Evolutionary conservation across 2,113 vertebrate species (phyloP).

Genomic region (Cyprinus carpio): DNA sequence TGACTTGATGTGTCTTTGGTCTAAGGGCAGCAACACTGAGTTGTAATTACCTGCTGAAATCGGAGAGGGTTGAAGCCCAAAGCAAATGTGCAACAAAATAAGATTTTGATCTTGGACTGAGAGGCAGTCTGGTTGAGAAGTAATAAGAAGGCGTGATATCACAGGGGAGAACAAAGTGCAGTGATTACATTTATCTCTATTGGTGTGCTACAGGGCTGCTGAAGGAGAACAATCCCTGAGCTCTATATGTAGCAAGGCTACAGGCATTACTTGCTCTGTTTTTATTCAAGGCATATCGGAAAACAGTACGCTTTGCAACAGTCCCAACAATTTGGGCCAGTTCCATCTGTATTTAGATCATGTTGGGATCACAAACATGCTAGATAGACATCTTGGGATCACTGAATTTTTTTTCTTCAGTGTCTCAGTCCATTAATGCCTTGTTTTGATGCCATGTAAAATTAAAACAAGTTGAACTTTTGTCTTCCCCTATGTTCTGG

Average conservation of each 20-base stretch:
- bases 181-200: conserved; percentile 78
- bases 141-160: conserved; percentile 71
- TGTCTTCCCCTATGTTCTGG: not conserved
- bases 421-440: not conserved
- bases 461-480: not conserved
- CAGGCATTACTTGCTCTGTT: conserved; percentile 47
- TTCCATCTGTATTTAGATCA: not conserved
- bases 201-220: conserved; percentile 67
- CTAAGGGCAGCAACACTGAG: conserved; percentile 7
- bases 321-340: not conserved
- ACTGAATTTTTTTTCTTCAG: not conserved
- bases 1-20: conserved; percentile 11
- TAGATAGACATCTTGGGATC: not conserved
- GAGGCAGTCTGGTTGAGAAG: conserved; percentile 63
- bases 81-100: conserved; percentile 70
- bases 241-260: conserved; percentile 58
- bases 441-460: not conserved
- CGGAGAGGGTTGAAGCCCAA: conserved; percentile 50
- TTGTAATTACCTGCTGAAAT: conserved; percentile 70
- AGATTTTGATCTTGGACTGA: conserved; percentile 69
- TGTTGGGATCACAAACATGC: not conserved
- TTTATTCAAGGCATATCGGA: conserved; percentile 66
- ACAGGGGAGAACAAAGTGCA: conserved; percentile 73
- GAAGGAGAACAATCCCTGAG: conserved; percentile 60
- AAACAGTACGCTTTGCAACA: conserved; percentile 29